These are phyloP conservation scores for Ivindomyrus marchei DNA, from an alignment of 2,113 vertebrate genomes.

Conservation along the genomic window DNA sequence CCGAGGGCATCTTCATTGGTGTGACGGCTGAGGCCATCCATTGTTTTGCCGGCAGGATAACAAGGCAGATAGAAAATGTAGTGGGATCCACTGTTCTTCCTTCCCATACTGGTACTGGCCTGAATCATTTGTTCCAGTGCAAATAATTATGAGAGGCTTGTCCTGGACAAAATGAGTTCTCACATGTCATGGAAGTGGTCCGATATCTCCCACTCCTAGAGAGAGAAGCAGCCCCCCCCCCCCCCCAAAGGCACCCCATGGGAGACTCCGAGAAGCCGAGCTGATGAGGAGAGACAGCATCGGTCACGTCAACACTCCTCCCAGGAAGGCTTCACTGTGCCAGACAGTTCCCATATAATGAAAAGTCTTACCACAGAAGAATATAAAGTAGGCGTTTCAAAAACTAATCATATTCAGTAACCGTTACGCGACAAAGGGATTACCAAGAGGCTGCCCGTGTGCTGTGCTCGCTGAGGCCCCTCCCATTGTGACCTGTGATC, in stretches of 20 bases:
- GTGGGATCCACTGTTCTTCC: background rate
- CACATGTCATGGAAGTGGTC: conserved; percentile 24
- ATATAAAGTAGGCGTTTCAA: conserved; percentile 1
- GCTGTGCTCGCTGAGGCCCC: background rate
- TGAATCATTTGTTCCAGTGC: background rate
- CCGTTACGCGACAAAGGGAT: background rate
- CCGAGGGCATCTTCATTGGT: background rate
- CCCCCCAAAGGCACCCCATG: background rate
- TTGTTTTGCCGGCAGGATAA: background rate
- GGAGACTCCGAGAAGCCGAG: background rate
- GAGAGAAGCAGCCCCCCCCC: conserved; percentile 4
- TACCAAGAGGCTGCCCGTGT: background rate
- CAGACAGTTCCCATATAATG: background rate
- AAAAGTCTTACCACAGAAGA: conserved; percentile 5
- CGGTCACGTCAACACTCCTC: background rate
- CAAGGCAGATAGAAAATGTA: background rate
- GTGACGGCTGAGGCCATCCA: background rate
- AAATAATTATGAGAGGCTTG: background rate
- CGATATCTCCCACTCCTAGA: conserved; percentile 12
- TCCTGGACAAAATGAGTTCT: conserved; percentile 1
- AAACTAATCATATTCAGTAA: background rate
- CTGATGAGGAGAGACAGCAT: conserved; percentile 5
- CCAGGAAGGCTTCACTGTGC: background rate
- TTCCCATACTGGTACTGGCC: background rate
- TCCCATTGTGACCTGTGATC: background rate